Conservation (phyloP, 2,113 vertebrate species). For the Lasiurus borealis region DNA sequence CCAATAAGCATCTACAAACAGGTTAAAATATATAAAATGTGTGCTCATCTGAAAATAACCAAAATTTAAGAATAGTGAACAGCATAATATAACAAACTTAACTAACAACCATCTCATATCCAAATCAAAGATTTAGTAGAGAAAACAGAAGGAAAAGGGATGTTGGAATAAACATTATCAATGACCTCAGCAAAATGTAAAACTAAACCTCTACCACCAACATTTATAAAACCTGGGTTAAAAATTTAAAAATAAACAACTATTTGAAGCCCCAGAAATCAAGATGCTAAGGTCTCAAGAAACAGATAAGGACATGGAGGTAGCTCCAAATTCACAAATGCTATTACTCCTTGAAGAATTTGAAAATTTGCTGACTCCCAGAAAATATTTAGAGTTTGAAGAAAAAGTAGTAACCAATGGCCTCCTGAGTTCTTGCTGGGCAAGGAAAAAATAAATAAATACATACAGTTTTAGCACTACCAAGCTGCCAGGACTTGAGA, state of each 20-base stretch:
- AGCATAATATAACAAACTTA: not conserved
- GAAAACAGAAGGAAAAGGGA: not conserved
- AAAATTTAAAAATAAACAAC: not conserved
- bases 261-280: not conserved
- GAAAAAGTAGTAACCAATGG: not conserved
- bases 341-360: not conserved
- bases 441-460: not conserved
- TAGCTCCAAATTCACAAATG: not conserved
- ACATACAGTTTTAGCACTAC: not conserved
- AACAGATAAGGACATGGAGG: not conserved
- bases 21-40: not conserved
- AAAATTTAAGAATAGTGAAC: not conserved
- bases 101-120: not conserved
- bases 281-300: not conserved
- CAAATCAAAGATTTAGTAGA: constrained; percentile 27
- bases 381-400: not conserved
- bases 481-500: not conserved
- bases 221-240: not conserved
- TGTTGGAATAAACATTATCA: not conserved
- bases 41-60: not conserved
- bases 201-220: not conserved
- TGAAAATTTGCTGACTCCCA: not conserved
- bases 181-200: not conserved
- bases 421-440: not conserved
- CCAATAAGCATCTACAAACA: not conserved